Evolutionary conservation across 2,797 vertebrate species (phyloP), one percentile per base, ranked within the genome.

Genomic region (Denticeps clupeoides): DNA sequence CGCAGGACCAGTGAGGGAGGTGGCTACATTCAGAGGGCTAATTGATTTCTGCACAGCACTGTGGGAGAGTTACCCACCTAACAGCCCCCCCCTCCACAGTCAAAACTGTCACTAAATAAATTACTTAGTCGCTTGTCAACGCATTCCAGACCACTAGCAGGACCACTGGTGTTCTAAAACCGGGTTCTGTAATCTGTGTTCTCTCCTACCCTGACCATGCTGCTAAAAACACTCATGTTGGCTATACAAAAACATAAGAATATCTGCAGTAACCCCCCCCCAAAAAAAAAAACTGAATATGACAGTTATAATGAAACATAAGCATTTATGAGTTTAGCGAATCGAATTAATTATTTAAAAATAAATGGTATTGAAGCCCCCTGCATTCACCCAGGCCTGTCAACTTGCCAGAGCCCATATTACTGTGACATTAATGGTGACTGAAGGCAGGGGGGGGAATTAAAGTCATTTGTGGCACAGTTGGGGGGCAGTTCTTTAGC

Each of bases 1-100:
- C 70, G 73, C 63, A 49, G 65, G 74, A 70, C 72, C 69, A 67
- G 50, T 29, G 22, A 47, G 55, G 62, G 62, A 59, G 62, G 62
- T 58, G 46, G 50, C 60, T 69, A 78, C 77, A 82, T 83, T 82
- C 77, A 80, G 66, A 60, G 50, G 57, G 72, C 76, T 82, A 82
- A 85, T 83, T 83, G 79, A 85, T 83, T 85, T 84, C 78, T 80
- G 76, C 78, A 77, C 73, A 72, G 75, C 80, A 73, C 78, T 76
- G 79, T 77, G 78, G 80, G 79, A 81, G 78, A 76, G 77, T 72
- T 71, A 64, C 57, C 65, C 71, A 44, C 28, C 37, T 33, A 15
- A 8, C 29, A 8, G 8, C 16, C 4, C 27, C 15, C 29, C 25
- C 41, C 21, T 4, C 7, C 28, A 5, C 42, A 9, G n/a, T n/a